These are phyloP conservation scores for Coenonympha arcania DNA, from an alignment of 2,888 invertebrate species.

Conservation along the genomic window DNA sequence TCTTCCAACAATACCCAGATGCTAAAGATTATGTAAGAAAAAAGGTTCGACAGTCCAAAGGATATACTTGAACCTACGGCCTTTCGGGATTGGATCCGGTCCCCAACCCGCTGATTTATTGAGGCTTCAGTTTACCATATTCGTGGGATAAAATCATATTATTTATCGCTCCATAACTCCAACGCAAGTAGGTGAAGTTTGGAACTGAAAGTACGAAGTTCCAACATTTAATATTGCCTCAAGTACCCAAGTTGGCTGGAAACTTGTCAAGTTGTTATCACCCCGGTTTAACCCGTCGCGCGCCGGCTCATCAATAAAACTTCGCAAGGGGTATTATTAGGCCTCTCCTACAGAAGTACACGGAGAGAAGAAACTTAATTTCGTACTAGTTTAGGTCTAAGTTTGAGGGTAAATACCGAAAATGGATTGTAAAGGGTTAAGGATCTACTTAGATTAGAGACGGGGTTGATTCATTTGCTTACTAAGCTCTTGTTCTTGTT, in stretches of 20 bases:
- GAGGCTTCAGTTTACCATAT: slow-evolving; percentile 3
- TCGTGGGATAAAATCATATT: slow-evolving; percentile 5
- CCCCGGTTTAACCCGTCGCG: slow-evolving; percentile 22
- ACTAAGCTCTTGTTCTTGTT: no score
- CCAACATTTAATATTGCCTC: slow-evolving; percentile 15
- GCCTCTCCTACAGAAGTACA: slow-evolving; percentile 14
- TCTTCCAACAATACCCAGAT: no score
- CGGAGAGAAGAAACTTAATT: not conserved
- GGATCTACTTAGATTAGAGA: no score
- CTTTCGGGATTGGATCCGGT: no score
- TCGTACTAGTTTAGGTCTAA: no score
- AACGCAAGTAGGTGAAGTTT: not conserved
- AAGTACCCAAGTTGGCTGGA: slow-evolving; percentile 6
- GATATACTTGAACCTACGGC: no score
- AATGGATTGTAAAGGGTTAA: no score
- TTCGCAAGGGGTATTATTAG: slow-evolving; percentile 22
- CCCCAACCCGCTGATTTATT: no score
- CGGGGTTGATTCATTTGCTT: no score
- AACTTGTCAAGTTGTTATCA: slow-evolving; percentile 23
- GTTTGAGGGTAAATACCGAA: no score
- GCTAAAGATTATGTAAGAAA: no score
- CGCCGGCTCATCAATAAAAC: slow-evolving; percentile 23
- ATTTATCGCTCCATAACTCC: slow-evolving; percentile 6
- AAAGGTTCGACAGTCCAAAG: no score
- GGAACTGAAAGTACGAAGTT: slow-evolving; percentile 1